Evolutionary conservation across 2,888 invertebrate species (phyloP).

Genomic region (Leptopterna dolabrata): DNA sequence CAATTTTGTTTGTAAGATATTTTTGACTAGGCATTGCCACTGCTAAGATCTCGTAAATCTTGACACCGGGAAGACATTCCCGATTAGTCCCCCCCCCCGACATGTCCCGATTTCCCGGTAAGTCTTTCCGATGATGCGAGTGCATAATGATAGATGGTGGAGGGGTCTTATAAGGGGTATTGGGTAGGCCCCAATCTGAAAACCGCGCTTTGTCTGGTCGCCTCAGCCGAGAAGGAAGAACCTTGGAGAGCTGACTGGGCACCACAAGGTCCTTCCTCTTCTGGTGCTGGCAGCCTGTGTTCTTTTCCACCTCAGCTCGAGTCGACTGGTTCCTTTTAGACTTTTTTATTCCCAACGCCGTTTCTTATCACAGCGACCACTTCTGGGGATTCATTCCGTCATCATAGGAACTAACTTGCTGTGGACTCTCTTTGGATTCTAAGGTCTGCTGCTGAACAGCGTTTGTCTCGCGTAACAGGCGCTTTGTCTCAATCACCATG

Average conservation of each 20-base stretch:
- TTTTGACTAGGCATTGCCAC: too few species aligned
- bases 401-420: too few species aligned
- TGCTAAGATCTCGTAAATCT: background rate
- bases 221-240: background rate
- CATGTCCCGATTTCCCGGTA: too few species aligned
- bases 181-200: constrained; percentile 13
- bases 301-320: background rate
- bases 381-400: too few species aligned
- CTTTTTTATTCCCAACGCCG: too few species aligned
- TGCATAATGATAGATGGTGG: background rate
- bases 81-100: background rate
- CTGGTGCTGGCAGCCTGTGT: background rate
- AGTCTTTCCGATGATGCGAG: background rate
- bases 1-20: too few species aligned
- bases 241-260: background rate
- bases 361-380: too few species aligned
- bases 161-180: background rate
- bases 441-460: too few species aligned
- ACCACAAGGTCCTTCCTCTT: constrained; percentile 28
- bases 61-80: background rate
- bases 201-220: constrained; percentile 19
- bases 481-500: too few species aligned
- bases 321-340: background rate
- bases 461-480: too few species aligned
- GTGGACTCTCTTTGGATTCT: too few species aligned